Evolutionary conservation across 2,797 vertebrate species (phyloP).

Genomic region (Chiroxiphia lanceolata): DNA sequence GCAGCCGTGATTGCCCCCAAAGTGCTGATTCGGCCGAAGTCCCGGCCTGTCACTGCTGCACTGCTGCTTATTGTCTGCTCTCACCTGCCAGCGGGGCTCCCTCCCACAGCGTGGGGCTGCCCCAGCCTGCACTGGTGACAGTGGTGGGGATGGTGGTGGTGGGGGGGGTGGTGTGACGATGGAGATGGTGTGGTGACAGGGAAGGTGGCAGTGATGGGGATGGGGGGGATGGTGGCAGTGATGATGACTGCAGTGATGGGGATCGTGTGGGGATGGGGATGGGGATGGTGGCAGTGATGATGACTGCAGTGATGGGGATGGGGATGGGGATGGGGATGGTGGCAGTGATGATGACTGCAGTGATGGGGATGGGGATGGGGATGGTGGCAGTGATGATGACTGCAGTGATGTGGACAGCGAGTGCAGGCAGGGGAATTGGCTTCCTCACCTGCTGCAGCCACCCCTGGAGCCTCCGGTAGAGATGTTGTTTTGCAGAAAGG

Average conservation of each 20-base stretch:
- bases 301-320: background rate
- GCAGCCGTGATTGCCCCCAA: background rate
- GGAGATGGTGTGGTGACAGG: no score
- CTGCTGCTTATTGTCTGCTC: background rate
- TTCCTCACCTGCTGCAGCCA: background rate
- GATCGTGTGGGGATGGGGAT: background rate
- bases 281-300: no score
- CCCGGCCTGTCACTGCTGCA: background rate
- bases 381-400: background rate
- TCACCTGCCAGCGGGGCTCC: fast-evolving
- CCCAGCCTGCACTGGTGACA: fast-evolving
- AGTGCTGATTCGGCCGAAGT: slow-evolving; percentile 42
- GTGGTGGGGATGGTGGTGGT: background rate
- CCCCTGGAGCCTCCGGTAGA: background rate
- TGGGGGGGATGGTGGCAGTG: background rate
- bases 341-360: background rate
- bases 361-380: background rate
- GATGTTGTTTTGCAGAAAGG: background rate
- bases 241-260: background rate
- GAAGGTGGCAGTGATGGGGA: background rate
- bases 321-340: no score
- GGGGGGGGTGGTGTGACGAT: background rate
- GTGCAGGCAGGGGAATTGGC: background rate
- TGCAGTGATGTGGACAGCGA: background rate
- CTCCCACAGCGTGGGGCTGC: background rate